Evolutionary conservation across 1,140 invertebrate species (phyloP).

Genomic region (Nephila pilipes): DNA sequence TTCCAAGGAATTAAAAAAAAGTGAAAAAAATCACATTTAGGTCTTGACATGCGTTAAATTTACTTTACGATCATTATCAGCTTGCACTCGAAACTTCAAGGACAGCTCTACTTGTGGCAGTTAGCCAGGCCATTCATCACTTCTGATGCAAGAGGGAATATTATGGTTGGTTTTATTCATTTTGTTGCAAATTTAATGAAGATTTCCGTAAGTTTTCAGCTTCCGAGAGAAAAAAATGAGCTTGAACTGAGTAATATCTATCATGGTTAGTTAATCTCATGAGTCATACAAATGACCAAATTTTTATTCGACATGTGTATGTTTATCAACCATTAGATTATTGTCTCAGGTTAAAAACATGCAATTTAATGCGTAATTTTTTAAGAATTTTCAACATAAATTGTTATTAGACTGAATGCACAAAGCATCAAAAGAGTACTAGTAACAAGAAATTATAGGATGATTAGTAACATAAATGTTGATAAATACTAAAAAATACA

Average conservation of each 20-base stretch:
- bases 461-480: no score
- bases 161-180: neutral
- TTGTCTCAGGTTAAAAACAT: no score
- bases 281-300: neutral
- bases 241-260: no score
- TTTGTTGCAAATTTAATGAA: neutral
- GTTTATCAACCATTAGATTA: no score
- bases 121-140: neutral
- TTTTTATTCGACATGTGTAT: no score
- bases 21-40: neutral
- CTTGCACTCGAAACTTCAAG: neutral
- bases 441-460: no score
- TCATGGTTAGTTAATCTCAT: neutral
- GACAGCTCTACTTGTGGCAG: neutral
- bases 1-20: neutral
- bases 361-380: no score
- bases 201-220: constrained; percentile 10
- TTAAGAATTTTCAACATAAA: no score
- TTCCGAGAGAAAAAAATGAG: neutral
- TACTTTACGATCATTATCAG: constrained; percentile 5
- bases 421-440: no score
- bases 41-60: neutral
- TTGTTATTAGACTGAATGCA: no score
- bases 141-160: neutral
- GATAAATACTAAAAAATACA: no score